These are phyloP conservation scores for Tromatobia lineatoria DNA, from an alignment of 2,888 invertebrate genomes.

Conservation along the genomic window DNA sequence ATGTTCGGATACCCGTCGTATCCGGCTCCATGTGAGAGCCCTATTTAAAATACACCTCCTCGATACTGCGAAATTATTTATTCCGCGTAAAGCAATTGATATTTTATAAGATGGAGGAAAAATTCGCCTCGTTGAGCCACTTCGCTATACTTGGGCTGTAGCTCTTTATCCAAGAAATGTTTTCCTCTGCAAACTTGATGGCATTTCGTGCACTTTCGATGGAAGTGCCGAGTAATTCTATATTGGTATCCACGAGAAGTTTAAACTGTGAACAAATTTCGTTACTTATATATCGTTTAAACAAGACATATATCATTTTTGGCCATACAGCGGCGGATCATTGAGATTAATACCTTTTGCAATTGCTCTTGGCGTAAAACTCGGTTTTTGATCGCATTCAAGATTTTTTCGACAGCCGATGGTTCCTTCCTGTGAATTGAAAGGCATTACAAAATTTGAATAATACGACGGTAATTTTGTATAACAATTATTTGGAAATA, in stretches of 20 bases:
- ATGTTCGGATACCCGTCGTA: no score
- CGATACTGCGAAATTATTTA: slow-evolving; percentile 9
- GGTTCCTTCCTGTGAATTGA: slow-evolving; percentile 70
- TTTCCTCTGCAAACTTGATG: slow-evolving; percentile 64
- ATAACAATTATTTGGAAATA: no score
- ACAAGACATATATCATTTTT: not conserved
- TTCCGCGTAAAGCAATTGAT: slow-evolving; percentile 5
- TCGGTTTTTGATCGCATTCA: slow-evolving; percentile 73
- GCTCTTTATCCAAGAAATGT: slow-evolving; percentile 73
- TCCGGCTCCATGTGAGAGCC: no score
- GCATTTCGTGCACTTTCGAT: slow-evolving; percentile 67
- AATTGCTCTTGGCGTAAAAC: slow-evolving; percentile 73
- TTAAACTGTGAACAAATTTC: slow-evolving; percentile 71
- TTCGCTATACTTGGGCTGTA: slow-evolving; percentile 67
- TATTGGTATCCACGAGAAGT: slow-evolving; percentile 69
- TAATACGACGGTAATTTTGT: not conserved
- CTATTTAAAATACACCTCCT: not conserved
- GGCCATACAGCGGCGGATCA: no score
- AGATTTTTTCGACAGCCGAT: slow-evolving; percentile 72
- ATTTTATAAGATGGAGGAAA: not conserved
- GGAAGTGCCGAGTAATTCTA: slow-evolving; percentile 64
- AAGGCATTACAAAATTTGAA: not conserved
- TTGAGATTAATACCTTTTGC: slow-evolving; percentile 71
- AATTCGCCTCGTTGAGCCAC: slow-evolving; percentile 26
- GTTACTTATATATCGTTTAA: not conserved